Conservation (phyloP, 2,113 vertebrate genomes). For the Prunella himalayana region DNA sequence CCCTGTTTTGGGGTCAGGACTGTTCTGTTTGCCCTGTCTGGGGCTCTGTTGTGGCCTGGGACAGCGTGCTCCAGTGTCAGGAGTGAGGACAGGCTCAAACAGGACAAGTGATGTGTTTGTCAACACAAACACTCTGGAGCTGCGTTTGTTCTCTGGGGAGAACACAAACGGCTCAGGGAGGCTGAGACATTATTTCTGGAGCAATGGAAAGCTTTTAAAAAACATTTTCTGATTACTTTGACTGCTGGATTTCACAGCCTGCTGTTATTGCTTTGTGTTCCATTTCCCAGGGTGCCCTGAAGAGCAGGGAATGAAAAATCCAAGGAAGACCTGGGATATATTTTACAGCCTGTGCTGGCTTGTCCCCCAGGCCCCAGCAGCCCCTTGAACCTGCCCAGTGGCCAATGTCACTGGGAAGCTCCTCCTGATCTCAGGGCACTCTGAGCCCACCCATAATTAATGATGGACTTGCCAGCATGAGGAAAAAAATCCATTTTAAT, state of each 20-base stretch:
- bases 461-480: background rate
- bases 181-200: background rate
- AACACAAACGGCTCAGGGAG: background rate
- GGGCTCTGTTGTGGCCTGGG: background rate
- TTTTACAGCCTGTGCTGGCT: background rate
- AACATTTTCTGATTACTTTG: background rate
- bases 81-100: background rate
- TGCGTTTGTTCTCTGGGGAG: too few relatives aligned
- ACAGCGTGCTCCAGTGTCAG: accelerated
- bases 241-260: background rate
- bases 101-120: background rate
- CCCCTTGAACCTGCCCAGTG: background rate
- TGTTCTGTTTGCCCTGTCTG: background rate
- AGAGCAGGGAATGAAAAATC: background rate
- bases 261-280: background rate
- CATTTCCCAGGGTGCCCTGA: background rate
- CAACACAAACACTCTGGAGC: too few relatives aligned
- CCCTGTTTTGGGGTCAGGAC: background rate
- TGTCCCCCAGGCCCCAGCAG: background rate
- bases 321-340: background rate
- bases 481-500: accelerated
- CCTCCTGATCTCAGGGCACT: background rate
- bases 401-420: background rate
- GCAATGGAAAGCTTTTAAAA: background rate
- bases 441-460: background rate